Evolutionary conservation across 2,113 vertebrate genomes (phyloP), one percentile per base, ranked within the genome.

Genomic region (Gavialis gangeticus): DNA sequence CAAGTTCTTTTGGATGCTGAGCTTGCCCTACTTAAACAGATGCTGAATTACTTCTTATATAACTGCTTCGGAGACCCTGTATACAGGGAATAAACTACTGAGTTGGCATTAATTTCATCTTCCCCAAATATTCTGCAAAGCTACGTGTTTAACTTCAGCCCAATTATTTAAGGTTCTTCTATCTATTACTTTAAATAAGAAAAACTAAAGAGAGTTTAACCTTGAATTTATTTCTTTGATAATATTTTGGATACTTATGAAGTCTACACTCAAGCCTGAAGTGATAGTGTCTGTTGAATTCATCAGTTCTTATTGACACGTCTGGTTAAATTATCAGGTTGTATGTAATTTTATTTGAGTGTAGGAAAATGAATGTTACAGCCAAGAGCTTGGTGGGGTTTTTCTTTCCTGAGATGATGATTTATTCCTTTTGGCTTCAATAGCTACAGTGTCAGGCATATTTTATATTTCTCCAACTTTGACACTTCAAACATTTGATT

Each of bases 321-420:
- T 97, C 97, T 98, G 96, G 97, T 97, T 98, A 97, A 98, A 98
- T 98, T 98, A 98, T 98, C 97, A 97, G 96, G 96, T 98, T 98
- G 97, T 97, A 97, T 94, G 95, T 97, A 97, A 97, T 98, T 98
- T 97, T 97, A 96, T 97, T 97, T 97, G 95, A 97, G 92, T 85
- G 95, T 97, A 97, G 97, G 97, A 97, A 98, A 98, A 98, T 93
- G 95, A 96, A 95, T 88, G 94, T 94, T 97, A 96, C 94, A 97
- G 97, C 97, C 97, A 98, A 97, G 94, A 97, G 96, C 97, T 97
- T 95, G 94, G 96, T 98, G 96, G 96, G 96, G 94, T 97, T 97
- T 91, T 97, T 96, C 96, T 97, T 98, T 97, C 95, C 96, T 97
- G 96, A 97, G 96, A 97, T 94, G 94, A 97, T 97, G 97, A 98